Evolutionary conservation across 2,888 invertebrate genomes (phyloP).

Genomic region (Philhelius pedissequus): DNA sequence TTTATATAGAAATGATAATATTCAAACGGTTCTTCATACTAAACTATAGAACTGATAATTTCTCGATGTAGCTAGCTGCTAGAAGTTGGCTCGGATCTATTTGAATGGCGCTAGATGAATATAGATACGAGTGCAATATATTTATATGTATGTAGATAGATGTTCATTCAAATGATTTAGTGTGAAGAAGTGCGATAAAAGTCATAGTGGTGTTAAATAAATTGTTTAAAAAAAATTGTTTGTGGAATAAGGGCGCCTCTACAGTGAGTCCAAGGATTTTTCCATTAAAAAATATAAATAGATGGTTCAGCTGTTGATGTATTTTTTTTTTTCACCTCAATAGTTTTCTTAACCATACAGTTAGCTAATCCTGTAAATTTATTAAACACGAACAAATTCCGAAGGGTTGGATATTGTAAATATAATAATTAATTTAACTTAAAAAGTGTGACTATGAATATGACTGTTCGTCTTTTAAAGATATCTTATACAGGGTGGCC

Average conservation of each 20-base stretch:
- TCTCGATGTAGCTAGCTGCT: constrained; percentile 36
- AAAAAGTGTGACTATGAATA: too few species aligned
- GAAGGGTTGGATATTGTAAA: too few species aligned
- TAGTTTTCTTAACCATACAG: too few species aligned
- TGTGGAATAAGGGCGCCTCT: constrained; percentile 27
- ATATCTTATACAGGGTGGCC: too few species aligned
- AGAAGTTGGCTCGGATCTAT: constrained; percentile 14
- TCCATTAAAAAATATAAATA: neutral
- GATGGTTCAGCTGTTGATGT: too few species aligned
- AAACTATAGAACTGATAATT: constrained; percentile 27
- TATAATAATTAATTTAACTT: too few species aligned
- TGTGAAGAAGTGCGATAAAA: constrained; percentile 14
- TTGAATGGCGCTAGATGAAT: constrained; percentile 11
- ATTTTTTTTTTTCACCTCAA: too few species aligned
- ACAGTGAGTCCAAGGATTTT: constrained; percentile 34
- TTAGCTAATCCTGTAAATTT: too few species aligned
- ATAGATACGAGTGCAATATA: neutral
- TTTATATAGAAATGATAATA: neutral
- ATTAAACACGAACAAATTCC: too few species aligned
- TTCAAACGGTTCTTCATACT: neutral
- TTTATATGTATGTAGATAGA: neutral
- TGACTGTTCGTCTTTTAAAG: too few species aligned
- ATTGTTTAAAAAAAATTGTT: neutral
- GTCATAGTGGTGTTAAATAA: constrained; percentile 18
- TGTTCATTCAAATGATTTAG: neutral